Evolutionary conservation across 2,888 invertebrate species (phyloP).

Genomic region (Meteorus colon): DNA sequence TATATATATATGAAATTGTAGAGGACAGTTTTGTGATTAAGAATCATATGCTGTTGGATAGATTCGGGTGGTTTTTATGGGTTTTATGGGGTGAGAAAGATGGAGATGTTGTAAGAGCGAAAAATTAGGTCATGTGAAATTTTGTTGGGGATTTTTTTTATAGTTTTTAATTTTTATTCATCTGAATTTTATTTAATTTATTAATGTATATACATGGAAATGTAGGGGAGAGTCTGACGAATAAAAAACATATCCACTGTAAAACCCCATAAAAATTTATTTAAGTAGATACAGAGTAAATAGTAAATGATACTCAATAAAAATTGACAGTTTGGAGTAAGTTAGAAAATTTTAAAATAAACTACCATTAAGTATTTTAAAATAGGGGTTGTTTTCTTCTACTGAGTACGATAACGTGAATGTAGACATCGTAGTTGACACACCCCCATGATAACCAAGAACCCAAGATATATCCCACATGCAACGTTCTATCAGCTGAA

Average conservation of each 20-base stretch:
- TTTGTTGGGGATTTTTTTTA: no score
- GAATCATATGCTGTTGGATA: no score
- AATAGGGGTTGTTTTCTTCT: not conserved
- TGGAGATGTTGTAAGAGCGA: no score
- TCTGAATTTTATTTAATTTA: no score
- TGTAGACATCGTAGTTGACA: constrained; percentile 35
- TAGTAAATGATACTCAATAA: not conserved
- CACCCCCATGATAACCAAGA: constrained; percentile 1
- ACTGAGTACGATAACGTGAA: constrained; percentile 20
- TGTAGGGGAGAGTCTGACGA: no score
- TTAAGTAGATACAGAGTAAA: not conserved
- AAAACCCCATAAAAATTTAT: not conserved
- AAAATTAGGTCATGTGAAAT: no score
- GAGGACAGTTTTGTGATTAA: no score
- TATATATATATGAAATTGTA: no score
- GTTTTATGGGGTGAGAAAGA: no score
- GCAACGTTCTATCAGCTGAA: constrained; percentile 7
- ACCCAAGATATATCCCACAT: constrained; percentile 25
- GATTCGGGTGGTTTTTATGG: no score
- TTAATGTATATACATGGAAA: no score
- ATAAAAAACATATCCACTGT: not conserved
- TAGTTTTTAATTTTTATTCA: no score
- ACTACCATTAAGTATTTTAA: not conserved
- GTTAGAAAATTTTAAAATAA: not conserved
- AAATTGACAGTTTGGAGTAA: not conserved